Evolutionary conservation across 2,113 vertebrate genomes (phyloP).

Genomic region (Phodopus roborovskii): DNA sequence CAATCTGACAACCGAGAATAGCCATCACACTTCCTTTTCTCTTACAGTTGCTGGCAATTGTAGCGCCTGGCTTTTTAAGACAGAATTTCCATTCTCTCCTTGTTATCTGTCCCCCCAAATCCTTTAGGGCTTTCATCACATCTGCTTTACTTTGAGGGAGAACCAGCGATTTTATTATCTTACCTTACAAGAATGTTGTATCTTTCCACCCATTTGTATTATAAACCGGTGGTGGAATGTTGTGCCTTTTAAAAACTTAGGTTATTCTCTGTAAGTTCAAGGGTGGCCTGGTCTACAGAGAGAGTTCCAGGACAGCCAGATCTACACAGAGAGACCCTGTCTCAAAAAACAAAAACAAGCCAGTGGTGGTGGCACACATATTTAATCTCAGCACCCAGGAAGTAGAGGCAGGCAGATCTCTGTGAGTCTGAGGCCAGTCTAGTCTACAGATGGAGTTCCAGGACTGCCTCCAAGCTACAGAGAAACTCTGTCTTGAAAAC

Average conservation of each 20-base stretch:
- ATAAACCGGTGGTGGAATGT: neutral
- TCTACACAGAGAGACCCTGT: no score
- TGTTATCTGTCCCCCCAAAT: neutral
- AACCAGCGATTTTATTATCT: neutral
- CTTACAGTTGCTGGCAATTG: neutral
- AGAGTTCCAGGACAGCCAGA: no score
- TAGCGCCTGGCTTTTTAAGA: neutral
- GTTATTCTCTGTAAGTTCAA: neutral
- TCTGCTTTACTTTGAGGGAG: neutral
- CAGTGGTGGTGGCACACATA: no score
- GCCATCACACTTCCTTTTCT: neutral
- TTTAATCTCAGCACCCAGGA: no score
- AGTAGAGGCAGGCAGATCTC: no score
- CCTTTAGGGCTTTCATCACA: neutral
- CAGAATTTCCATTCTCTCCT: neutral
- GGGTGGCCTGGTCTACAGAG: neutral
- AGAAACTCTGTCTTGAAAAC: neutral
- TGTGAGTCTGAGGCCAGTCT: no score
- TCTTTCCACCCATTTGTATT: neutral
- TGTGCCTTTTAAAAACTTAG: neutral
- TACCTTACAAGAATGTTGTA: neutral
- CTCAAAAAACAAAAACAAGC: no score
- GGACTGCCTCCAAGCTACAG: neutral
- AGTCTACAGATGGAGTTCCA: no score
- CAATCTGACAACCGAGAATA: neutral